Conservation (phyloP, 2,113 vertebrate genomes). For the Fregata magnificens region DNA sequence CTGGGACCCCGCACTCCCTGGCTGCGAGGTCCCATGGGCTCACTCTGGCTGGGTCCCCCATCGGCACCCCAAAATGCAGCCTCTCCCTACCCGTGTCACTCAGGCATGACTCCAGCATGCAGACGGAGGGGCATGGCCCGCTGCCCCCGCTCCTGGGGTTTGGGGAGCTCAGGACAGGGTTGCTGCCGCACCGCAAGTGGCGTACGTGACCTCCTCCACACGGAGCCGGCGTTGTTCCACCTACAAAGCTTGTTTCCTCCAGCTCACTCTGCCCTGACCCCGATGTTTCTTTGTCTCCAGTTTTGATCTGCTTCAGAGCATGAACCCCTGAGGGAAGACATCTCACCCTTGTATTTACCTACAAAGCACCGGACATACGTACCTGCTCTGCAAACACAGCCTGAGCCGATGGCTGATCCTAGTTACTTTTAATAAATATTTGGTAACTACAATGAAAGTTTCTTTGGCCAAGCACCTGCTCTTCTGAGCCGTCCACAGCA, state of each 20-base stretch:
- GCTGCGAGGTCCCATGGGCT: neutral
- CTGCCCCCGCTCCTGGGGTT: neutral
- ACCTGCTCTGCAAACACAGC: neutral
- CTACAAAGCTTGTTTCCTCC: neutral
- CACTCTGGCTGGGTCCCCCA: fast-evolving
- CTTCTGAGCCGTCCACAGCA: neutral
- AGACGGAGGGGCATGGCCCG: fast-evolving
- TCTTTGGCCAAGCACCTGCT: neutral
- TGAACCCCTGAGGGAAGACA: neutral
- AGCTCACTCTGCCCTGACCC: neutral
- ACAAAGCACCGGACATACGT: neutral
- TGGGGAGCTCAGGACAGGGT: neutral
- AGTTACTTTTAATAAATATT: conserved; percentile 13
- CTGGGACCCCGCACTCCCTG: neutral
- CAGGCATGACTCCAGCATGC: fast-evolving
- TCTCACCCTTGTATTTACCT: neutral
- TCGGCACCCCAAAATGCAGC: neutral
- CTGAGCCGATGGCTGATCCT: neutral
- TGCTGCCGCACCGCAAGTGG: fast-evolving
- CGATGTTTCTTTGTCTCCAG: neutral
- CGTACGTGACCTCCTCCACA: fast-evolving
- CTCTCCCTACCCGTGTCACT: too few species aligned
- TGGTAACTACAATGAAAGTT: neutral
- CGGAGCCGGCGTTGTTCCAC: fast-evolving
- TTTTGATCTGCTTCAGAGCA: neutral